Evolutionary conservation across 2,113 vertebrate genomes (phyloP).

Genomic region (Psilopogon haemacephalus): DNA sequence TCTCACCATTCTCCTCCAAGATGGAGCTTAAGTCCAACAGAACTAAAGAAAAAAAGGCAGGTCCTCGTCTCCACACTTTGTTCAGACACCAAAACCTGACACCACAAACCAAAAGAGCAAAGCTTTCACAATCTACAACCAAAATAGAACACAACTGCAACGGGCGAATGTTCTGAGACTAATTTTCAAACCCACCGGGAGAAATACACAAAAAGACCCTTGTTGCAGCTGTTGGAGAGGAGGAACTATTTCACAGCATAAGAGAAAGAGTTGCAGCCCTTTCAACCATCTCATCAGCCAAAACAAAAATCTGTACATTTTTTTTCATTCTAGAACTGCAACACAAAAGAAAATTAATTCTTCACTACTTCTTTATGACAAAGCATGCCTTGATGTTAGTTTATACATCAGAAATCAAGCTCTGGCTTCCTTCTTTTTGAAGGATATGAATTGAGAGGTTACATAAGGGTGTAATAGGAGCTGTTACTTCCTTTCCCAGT

Average conservation of each 20-base stretch:
- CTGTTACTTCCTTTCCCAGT: constrained; percentile 60
- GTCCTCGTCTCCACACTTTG: background rate
- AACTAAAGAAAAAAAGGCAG: background rate
- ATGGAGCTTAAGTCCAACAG: background rate
- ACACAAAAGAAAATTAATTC: background rate
- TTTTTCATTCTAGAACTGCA: background rate
- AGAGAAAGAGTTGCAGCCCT: background rate
- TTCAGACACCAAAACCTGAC: background rate
- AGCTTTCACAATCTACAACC: background rate
- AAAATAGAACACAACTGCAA: background rate
- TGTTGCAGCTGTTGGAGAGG: no score
- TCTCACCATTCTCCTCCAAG: no score
- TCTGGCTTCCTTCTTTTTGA: constrained; percentile 46
- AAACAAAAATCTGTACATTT: background rate
- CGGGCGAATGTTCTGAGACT: background rate
- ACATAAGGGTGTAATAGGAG: constrained; percentile 65
- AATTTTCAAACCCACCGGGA: background rate
- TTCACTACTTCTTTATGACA: constrained; percentile 2
- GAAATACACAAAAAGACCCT: background rate
- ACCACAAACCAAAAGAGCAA: background rate
- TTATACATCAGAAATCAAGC: constrained; percentile 15
- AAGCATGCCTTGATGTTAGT: background rate
- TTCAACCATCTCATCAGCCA: background rate
- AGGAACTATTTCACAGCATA: background rate
- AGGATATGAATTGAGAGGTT: constrained; percentile 51